Base-by-base conservation (phyloP, 2,888 invertebrate species). In the Acanthococcus lagerstroemiae region DNA sequence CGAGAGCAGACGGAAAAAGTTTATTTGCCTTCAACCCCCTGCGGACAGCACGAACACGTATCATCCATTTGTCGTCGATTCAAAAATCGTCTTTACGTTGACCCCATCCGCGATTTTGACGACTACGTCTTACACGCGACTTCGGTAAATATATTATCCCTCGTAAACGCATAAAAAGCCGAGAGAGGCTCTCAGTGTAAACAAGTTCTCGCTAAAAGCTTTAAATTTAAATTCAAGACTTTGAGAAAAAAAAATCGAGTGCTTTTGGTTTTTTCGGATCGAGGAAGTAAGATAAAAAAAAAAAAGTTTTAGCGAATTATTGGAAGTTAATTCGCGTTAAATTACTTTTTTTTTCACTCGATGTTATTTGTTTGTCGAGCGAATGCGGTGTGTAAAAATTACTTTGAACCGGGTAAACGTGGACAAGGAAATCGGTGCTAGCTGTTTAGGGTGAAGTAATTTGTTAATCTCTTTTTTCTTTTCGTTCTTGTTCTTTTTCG, bases 261-360 rank as follows among this genome's bases (percentile, higher is more conserved):
- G n/a, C 12, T 37, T 37, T 37, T 37, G 12, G 12, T 37, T n/a
- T 37, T 37, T 37, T 37, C n/a, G 37, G n/a, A 37, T 37, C 37
- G 3, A 37, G 26, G 25, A 37, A 17, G 22, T 22, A n/a, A n/a
- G n/a, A n/a, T n/a, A 46, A 46, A 45, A 58, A 46, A 50, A 50
- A 30, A 46, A 50, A 61, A 26, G 52, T 27, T 26, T n/a, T n/a
- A 25, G 6, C 37, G 27, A 21, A 52, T 61, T 52, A 61, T 61
- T 30, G 61, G 50, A 52, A 61, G 61, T 61, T 61, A 61, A 61
- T 61, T 61, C 61, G 61, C 61, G 61, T 61, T 61, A 61, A 61
- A 61, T 61, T 61, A 61, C 61, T 61, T 61, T 61, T 60, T 61
- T 61, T 52, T 37, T 27, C 21, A n/a, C n/a, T 27, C 61, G 50